Evolutionary conservation across 2,113 vertebrate species (phyloP), one percentile per base, ranked within the genome.

Genomic region (Machaerirhynchus nigripectus): DNA sequence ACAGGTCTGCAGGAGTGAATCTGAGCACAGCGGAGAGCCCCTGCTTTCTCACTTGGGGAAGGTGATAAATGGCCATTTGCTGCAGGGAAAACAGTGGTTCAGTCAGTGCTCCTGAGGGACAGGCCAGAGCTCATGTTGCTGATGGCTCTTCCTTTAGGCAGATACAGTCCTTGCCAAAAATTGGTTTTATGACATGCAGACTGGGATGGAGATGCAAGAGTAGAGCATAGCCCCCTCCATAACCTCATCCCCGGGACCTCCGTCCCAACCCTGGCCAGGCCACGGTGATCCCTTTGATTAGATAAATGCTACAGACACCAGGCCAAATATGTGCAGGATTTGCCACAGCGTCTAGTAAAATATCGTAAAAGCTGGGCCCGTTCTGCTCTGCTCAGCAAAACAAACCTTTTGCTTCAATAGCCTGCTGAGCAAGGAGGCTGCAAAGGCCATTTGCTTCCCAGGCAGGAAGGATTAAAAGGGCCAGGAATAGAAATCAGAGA

Each of bases 271-370:
- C 21, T 18, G 24, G 24, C 40, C 5, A 2, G 83, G 92, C 70
- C 77, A 85, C 6, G 0, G 77, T 94, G 89, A 96, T 95, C 84
- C 80, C 69, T 85, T 83, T 96, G 97, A 97, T 97, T 97, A 97
- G 97, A 97, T 97, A 97, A 97, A 96, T 90, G 94, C 85, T 93
- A 78, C 96, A 97, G 97, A 97, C 97, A 96, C 86, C 37, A 96
- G 95, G 93, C 96, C 96, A 97, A 97, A 97, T 97, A 97, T 96
- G 95, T 90, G 94, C 93, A 93, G 97, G 96, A 87, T 97, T 97
- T 97, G 89, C 77, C 86, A n/a, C 93, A 76, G 89, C 20, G 96
- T 97, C 97, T 97, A 40, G 97, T 97, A 96, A 96, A 97, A 97
- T 97, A 96, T 94, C 17, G 2, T 97, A 97, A 97, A 97, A 94